Base-by-base conservation (phyloP, 2,797 vertebrate genomes). In the Propithecus perrieri region DNA sequence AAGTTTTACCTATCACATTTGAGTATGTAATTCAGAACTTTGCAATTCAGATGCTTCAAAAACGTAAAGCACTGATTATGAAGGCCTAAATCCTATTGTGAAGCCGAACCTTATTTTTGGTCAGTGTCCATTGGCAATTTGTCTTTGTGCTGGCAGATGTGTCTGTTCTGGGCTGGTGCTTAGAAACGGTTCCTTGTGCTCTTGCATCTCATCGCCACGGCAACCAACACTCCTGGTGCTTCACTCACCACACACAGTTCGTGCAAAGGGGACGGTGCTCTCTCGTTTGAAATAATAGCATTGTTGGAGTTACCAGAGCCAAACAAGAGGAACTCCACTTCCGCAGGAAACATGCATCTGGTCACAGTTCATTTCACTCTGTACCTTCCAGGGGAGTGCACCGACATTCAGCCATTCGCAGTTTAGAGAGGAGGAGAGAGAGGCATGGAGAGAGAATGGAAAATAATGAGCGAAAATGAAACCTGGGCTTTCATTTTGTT, bases 371-470 rank as follows among this genome's bases (percentile, higher is more conserved):
- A 78, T 90, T 65, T 97, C 85, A 89, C 85, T 95, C 96, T 98
- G 98, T 98, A 97, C 93, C 99, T 99, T 99, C 98, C 98, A 99
- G 98, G 98, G 98, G 98, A 96, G 48, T 9, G 28, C 1, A 30
- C 26, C 28, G 4, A 57, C 71, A 48, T 71, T 33, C 72, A 11
- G 11, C 55, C 50, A 22, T 84, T 85, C 43, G 12, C 55, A 22
- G 17, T 35, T 61, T 20, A 20, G 69, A 43, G n/a, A 74, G 55
- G n/a, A 89, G 85, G 86, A 55, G 61, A 35, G 38, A 84, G 38
- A 75, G 50, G 22, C 72, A 35, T 46, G 63, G 48, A 65, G 53
- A 87, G 65, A 94, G 65, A 67, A 26, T 5, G 67, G 91, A 24
- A 88, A 71, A 2, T 65, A 86, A 85, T 4, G 18, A 91, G 93